Base-by-base conservation (phyloP, 53 echinoderm and acorn worm genomes). In the Arbacia lixula region DNA sequence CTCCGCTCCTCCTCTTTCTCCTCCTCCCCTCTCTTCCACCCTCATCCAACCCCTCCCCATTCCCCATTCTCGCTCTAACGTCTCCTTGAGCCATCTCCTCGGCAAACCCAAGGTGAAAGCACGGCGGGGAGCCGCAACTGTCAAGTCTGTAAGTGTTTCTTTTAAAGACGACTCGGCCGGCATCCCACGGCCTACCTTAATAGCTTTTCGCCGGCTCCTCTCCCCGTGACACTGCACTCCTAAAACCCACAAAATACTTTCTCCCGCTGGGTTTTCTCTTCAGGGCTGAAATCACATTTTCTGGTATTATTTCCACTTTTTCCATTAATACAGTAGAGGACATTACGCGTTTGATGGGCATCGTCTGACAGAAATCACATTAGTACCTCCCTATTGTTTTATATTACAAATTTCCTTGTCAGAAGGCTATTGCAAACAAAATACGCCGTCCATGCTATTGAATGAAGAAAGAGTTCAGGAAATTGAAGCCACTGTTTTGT, bases 161-260 rank as follows among this genome's bases (percentile, higher is more conserved):
- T 17, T 60, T 56, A 37, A 34, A 9, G 38, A 6, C 26, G 12
- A 58, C 37, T 25, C 25, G 4, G 21, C 11, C 55, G 77, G 58
- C 58, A 77, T 77, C 60, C 77, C 55, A 33, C 33, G 77, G 77
- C 39, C 37, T 42, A 34, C 4, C 12, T 77, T 77, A 77, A 77
- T 77, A 58, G 57, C n/a, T 77, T 58, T 77, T 77, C 57, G 74
- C 58, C 77, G 57, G 57, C 57, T 77, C 37, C 24, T 14, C 55
- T 14, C 60, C 57, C 41, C 77, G 56, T 31, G 75, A 75, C 56
- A 27, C 36, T 58, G 56, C 58, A 55, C 77, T 77, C 77, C 39
- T n/a, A 25, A 77, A 77, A 77, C 77, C 77, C 77, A 77, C 77
- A 77, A 77, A 77, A 77, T 77, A 77, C 77, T 77, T 77, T 77